These are phyloP conservation scores for Dorcus hopei DNA, from an alignment of 2,888 invertebrate species.

Conservation along the genomic window DNA sequence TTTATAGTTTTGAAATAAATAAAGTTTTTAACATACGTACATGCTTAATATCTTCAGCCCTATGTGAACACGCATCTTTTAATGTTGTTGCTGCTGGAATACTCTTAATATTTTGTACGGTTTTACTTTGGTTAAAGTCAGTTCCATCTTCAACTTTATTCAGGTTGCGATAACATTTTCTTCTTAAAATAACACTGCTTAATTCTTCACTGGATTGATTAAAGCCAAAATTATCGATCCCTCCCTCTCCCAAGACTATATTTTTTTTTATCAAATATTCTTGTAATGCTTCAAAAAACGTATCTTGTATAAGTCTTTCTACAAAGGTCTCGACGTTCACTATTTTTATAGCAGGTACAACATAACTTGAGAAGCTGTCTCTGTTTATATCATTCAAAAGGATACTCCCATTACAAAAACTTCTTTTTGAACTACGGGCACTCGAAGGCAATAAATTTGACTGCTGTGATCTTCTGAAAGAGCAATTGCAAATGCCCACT, in stretches of 20 bases:
- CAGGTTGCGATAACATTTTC: conserved; percentile 15
- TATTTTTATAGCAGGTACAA: conserved; percentile 36
- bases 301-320: conserved; percentile 43
- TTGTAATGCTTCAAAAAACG: conserved; percentile 44
- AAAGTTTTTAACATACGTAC: conserved; percentile 2
- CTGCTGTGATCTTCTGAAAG: conserved; percentile 45
- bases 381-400: conserved; percentile 12
- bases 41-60: conserved; percentile 1
- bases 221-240: conserved; percentile 40
- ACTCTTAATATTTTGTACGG: conserved; percentile 14
- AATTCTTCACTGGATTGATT: conserved; percentile 31
- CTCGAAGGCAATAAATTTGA: conserved; percentile 26
- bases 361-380: conserved; percentile 27
- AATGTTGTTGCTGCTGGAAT: conserved; percentile 3
- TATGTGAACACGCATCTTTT: conserved; percentile 11
- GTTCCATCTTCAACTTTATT: conserved; percentile 8
- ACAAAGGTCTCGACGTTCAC: conserved; percentile 43
- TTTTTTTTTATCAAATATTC: conserved; percentile 36
- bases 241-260: conserved; percentile 13
- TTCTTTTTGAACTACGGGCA: conserved; percentile 1
- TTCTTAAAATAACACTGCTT: conserved; percentile 31
- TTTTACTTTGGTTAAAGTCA: conserved; percentile 15
- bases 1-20: background rate
- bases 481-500: conserved; percentile 45
- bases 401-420: conserved; percentile 1